A percentile compares a stretch with the other conserved stretches of the same genome.
Evolutionary conservation across 2,113 vertebrate species (phyloP).

Genomic region (Heloderma charlesbogerti): DNA sequence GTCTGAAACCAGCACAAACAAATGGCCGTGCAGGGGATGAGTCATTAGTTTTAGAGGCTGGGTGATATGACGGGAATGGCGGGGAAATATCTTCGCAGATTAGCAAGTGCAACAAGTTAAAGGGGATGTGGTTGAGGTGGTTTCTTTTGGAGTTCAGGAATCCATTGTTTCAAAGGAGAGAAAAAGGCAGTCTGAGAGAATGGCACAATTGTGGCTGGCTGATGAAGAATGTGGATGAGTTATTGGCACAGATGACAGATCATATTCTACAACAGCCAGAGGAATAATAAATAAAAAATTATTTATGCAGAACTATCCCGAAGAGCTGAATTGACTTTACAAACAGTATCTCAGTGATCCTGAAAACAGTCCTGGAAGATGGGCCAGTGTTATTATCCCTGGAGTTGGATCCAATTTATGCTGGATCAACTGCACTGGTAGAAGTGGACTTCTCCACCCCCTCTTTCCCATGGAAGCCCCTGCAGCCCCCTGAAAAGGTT

Average conservation of each 20-base stretch:
- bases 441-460: too few species aligned
- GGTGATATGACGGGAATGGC: constrained; percentile 47
- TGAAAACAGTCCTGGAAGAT: background rate
- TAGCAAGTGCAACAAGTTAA: constrained; percentile 26
- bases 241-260: background rate
- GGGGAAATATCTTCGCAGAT: constrained; percentile 1
- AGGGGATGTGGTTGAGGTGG: background rate
- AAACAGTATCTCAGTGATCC: background rate
- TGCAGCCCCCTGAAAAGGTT: too few species aligned
- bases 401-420: too few species aligned
- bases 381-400: background rate
- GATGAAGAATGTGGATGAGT: background rate
- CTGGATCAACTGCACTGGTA: too few species aligned
- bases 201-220: background rate
- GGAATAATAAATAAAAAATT: background rate
- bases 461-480: too few species aligned
- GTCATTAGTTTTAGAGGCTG: constrained; percentile 64
- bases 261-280: background rate
- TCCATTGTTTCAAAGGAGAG: background rate
- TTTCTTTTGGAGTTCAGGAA: background rate
- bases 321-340: background rate
- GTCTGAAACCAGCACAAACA: constrained; percentile 78
- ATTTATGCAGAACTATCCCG: background rate
- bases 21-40: constrained; percentile 72
- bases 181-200: too few species aligned